phyloP scores from a whole-genome alignment of 2,113 vertebrate species.

The Pterocles burchelli region DNA sequence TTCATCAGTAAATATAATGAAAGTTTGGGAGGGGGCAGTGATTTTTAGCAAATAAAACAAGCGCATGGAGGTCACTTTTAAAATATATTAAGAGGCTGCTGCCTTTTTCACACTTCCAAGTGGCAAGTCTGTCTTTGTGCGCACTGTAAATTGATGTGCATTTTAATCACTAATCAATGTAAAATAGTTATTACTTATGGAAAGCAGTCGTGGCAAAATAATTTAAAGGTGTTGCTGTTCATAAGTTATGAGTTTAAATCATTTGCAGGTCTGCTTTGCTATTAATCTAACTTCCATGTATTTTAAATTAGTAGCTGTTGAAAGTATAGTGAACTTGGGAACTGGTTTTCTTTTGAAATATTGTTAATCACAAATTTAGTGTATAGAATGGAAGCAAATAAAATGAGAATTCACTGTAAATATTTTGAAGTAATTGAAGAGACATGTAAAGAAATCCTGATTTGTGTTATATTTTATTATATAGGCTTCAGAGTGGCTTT shows the following conservation, averaged over 20 bases:
- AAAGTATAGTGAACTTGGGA: neutral
- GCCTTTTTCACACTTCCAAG: neutral
- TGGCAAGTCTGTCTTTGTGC: constrained; percentile 20
- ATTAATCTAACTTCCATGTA: neutral
- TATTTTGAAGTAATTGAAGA: constrained; percentile 30
- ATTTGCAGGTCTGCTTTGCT: neutral
- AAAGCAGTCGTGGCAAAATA: neutral
- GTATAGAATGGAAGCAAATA: constrained; percentile 33
- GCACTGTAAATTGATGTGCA: constrained; percentile 24
- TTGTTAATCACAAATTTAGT: neutral
- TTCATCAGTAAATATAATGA: neutral
- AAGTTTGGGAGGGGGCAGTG: neutral
- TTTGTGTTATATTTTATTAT: neutral
- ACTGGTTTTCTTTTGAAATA: neutral
- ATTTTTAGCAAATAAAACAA: constrained; percentile 4
- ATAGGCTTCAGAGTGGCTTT: neutral
- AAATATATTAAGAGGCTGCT: neutral
- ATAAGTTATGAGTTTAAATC: neutral
- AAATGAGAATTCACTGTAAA: constrained; percentile 2
- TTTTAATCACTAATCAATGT: constrained; percentile 31
- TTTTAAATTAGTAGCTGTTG: neutral
- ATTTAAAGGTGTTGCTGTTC: neutral
- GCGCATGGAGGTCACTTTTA: neutral
- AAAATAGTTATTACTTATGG: neutral
- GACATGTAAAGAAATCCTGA: neutral